Conservation (phyloP, 2,888 invertebrate species). For the Polydesmus complanatus region DNA sequence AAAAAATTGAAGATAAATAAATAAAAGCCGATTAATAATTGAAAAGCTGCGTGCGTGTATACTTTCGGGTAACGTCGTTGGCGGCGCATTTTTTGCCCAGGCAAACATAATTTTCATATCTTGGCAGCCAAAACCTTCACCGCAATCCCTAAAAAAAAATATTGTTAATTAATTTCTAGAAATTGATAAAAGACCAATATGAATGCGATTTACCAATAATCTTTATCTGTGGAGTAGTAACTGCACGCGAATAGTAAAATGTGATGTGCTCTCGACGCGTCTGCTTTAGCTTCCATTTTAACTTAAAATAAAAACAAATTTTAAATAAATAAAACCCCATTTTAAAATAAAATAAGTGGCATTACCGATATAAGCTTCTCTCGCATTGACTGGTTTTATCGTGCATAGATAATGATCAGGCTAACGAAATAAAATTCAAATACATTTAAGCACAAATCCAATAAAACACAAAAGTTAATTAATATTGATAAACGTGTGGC, state of each 20-base stretch:
- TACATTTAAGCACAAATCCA: conserved; percentile 3
- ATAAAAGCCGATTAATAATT: neutral
- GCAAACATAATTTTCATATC: conserved; percentile 40
- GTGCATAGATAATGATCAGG: conserved; percentile 36
- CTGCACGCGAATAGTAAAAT: conserved; percentile 43
- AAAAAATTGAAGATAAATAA: conserved; percentile 1
- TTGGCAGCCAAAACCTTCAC: conserved; percentile 9
- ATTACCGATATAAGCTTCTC: conserved; percentile 30
- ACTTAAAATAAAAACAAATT: conserved; percentile 25
- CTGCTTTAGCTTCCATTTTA: conserved; percentile 39
- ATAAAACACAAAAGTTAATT: too few species aligned
- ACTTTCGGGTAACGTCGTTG: conserved; percentile 38
- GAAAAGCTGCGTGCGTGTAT: conserved; percentile 2
- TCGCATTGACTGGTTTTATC: conserved; percentile 28
- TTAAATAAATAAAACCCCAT: neutral
- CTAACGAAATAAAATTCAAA: conserved; percentile 23
- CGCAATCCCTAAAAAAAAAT: conserved; percentile 36
- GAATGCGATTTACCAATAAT: conserved; percentile 11
- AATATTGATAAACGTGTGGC: too few species aligned
- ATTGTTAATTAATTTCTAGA: neutral
- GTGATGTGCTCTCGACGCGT: conserved; percentile 42
- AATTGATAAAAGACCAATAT: conserved; percentile 19
- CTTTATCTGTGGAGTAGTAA: conserved; percentile 27
- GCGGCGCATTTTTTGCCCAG: conserved; percentile 46
- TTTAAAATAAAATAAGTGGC: neutral